Evolutionary conservation across 2,888 invertebrate genomes (phyloP).

Genomic region (Allophyes oxyacanthae): DNA sequence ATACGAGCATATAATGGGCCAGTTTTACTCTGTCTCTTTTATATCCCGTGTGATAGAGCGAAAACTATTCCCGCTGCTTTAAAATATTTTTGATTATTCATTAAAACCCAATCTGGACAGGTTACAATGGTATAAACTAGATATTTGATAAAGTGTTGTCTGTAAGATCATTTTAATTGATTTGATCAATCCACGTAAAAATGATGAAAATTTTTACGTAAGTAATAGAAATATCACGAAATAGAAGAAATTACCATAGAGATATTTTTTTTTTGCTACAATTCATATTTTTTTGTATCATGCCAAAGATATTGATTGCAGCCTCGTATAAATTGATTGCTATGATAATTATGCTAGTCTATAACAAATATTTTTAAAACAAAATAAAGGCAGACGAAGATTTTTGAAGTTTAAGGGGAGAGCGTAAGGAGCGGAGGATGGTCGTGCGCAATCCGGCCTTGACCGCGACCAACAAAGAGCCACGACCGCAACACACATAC

Average conservation of each 20-base stretch:
- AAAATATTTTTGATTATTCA: constrained; percentile 47
- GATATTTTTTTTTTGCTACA: too few species aligned
- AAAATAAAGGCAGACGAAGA: constrained; percentile 10
- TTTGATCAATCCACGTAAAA: constrained; percentile 1
- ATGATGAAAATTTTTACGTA: constrained; percentile 2
- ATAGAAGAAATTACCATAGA: background rate
- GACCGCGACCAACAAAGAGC: constrained; percentile 72
- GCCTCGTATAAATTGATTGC: background rate
- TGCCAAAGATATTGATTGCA: too few species aligned
- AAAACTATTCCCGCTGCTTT: constrained; percentile 42
- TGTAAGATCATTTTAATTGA: constrained; percentile 11
- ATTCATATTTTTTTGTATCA: too few species aligned
- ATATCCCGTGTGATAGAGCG: constrained; percentile 48
- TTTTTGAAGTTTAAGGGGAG: constrained; percentile 38
- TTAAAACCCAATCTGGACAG: constrained; percentile 33
- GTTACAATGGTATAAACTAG: constrained; percentile 26
- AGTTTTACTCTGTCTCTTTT: constrained; percentile 57
- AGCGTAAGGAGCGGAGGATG: constrained; percentile 55
- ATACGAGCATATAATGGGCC: constrained; percentile 66
- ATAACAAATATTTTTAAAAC: constrained; percentile 5
- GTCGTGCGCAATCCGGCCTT: constrained; percentile 74
- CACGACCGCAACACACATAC: constrained; percentile 67
- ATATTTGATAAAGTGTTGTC: constrained; percentile 23
- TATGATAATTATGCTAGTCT: background rate
- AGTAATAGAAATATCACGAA: constrained; percentile 5